Percentiles rank a stretch among this genome's conserved stretches.
These are phyloP conservation scores for Venustaconcha ellipsiformis DNA, from an alignment of 1,140 invertebrate species.

Conservation along the genomic window DNA sequence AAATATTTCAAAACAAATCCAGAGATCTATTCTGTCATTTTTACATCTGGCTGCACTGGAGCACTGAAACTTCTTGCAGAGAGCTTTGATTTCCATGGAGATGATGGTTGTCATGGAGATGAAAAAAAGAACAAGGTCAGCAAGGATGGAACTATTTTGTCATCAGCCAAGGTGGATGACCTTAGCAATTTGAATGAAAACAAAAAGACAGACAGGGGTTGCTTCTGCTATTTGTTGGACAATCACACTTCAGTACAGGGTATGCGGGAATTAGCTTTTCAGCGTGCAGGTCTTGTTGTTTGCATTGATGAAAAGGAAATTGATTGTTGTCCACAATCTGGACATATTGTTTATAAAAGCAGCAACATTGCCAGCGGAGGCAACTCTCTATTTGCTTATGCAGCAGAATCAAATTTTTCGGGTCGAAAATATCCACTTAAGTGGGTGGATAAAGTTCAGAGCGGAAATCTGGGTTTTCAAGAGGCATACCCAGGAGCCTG, in stretches of 20 bases:
- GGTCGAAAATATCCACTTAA: conserved; percentile 88
- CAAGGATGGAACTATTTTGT: not conserved
- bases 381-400: conserved; percentile 83
- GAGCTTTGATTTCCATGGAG: conserved; percentile 76
- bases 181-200: not conserved
- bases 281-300: conserved; percentile 39
- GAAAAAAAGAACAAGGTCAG: not conserved
- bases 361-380: conserved; percentile 4
- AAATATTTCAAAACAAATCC: conserved; percentile 85
- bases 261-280: conserved; percentile 77
- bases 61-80: conserved; percentile 88
- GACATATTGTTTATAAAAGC: conserved; percentile 14
- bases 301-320: conserved; percentile 51
- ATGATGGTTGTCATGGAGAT: conserved; percentile 6
- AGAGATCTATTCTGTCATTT: conserved; percentile 88
- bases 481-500: conserved; percentile 70
- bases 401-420: conserved; percentile 95
- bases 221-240: conserved; percentile 85
- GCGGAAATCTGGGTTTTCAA: conserved; percentile 71
- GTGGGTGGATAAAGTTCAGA: conserved; percentile 79
- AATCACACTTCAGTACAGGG: conserved; percentile 97
- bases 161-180: not conserved
- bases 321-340: conserved; percentile 1
- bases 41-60: conserved; percentile 90
- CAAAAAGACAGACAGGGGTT: conserved; percentile 24